phyloP scores from a whole-genome alignment of 2,888 invertebrate species.

The Hipparchia semele region DNA sequence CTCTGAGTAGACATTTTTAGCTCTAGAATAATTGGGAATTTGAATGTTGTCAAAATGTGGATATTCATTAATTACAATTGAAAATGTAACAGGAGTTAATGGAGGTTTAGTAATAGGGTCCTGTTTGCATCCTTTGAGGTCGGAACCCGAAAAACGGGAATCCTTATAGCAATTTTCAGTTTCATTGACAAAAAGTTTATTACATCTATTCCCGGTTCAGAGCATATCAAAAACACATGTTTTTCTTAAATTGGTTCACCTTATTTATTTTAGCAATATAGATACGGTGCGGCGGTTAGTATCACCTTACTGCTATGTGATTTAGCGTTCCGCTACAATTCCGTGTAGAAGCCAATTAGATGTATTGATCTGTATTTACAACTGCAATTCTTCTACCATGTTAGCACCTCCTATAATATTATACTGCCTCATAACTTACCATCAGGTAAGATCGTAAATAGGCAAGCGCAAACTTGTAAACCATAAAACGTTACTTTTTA shows the following conservation, averaged over 20 bases:
- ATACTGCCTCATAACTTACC: slow-evolving; percentile 12
- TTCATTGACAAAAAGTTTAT: too few species aligned
- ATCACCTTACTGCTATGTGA: background rate
- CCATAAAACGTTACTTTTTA: slow-evolving; percentile 8
- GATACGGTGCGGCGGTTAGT: background rate
- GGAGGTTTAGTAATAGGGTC: too few species aligned
- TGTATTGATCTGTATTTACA: slow-evolving; percentile 17
- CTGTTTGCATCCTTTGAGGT: too few species aligned
- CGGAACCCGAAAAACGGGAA: too few species aligned
- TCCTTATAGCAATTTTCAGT: too few species aligned
- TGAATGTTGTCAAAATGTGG: too few species aligned
- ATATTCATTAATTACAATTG: too few species aligned
- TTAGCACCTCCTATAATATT: too few species aligned
- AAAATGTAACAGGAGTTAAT: too few species aligned
- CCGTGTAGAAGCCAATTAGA: slow-evolving; percentile 12
- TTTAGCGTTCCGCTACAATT: slow-evolving; percentile 7
- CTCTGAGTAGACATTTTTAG: slow-evolving; percentile 40
- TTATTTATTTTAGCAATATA: background rate
- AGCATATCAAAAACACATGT: background rate
- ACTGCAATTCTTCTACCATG: slow-evolving; percentile 1
- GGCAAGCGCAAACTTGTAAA: slow-evolving; percentile 3
- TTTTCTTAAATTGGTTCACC: background rate
- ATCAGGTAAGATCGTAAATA: background rate
- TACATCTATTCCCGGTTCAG: background rate
- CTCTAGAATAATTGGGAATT: slow-evolving; percentile 9